These are phyloP conservation scores for Zootoca vivipara DNA, from an alignment of 2,113 vertebrate genomes.

Conservation along the genomic window DNA sequence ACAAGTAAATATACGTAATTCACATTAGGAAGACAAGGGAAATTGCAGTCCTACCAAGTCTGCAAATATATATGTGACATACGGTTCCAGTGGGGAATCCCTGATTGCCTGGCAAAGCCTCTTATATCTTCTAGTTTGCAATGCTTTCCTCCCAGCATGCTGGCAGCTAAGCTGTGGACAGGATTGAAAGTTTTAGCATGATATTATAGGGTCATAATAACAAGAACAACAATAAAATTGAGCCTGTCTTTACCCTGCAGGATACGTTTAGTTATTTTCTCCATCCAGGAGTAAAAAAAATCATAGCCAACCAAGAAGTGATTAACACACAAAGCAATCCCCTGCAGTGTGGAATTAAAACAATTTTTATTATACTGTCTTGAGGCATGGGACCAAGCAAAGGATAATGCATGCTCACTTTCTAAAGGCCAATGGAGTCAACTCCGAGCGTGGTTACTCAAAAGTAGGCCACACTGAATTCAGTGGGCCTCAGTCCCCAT, in stretches of 20 bases:
- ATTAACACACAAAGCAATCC: slow-evolving; percentile 30
- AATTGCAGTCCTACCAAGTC: slow-evolving; percentile 17
- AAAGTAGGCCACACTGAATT: not conserved
- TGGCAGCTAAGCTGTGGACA: slow-evolving; percentile 23
- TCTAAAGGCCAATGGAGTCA: slow-evolving; percentile 1
- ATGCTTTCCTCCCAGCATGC: slow-evolving; percentile 34
- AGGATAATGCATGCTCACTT: not conserved
- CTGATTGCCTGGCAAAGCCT: slow-evolving; percentile 39
- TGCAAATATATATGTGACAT: slow-evolving; percentile 32
- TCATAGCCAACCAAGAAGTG: slow-evolving; percentile 27
- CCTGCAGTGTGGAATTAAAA: slow-evolving; percentile 22
- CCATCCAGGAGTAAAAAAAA: slow-evolving; percentile 16
- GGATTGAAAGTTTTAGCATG: slow-evolving; percentile 44
- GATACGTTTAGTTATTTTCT: slow-evolving; percentile 29
- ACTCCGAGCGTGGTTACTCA: not conserved
- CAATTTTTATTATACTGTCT: slow-evolving; percentile 17
- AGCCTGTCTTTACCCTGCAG: slow-evolving; percentile 29
- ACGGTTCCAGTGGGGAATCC: slow-evolving; percentile 28
- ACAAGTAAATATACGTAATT: slow-evolving; percentile 12
- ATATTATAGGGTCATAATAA: slow-evolving; percentile 34
- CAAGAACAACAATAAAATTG: slow-evolving; percentile 31
- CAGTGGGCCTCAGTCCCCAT: not conserved
- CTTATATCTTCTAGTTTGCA: slow-evolving; percentile 29
- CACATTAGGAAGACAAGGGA: slow-evolving; percentile 29
- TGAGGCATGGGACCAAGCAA: not conserved